These are phyloP conservation scores for Craterocephalus amniculus DNA, from an alignment of 2,797 vertebrate species.

Conservation along the genomic window DNA sequence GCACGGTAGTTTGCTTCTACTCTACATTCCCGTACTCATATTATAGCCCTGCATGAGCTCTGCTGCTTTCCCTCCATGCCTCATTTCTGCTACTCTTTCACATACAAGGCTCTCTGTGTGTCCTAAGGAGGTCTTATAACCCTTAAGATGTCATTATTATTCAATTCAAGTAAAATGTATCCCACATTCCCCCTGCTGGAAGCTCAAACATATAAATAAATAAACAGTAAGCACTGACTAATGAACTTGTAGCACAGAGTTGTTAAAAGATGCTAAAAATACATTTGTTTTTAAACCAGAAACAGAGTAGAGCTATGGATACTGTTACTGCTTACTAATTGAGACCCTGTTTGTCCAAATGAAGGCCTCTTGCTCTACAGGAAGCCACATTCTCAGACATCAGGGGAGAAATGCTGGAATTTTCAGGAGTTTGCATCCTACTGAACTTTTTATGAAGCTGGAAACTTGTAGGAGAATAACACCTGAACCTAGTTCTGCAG, in stretches of 20 bases:
- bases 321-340: neutral
- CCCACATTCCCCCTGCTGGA: slow-evolving; percentile 1
- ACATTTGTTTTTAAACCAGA: slow-evolving; percentile 10
- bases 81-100: neutral
- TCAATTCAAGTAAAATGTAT: slow-evolving; percentile 13
- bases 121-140: slow-evolving; percentile 14
- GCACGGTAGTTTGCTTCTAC: neutral
- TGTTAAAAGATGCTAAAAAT: slow-evolving; percentile 34
- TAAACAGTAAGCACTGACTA: neutral
- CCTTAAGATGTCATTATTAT: slow-evolving; percentile 25
- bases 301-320: neutral
- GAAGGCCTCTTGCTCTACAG: neutral
- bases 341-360: slow-evolving; percentile 20
- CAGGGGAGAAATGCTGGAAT: neutral
- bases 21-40: neutral
- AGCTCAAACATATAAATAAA: slow-evolving; percentile 14
- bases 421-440: neutral
- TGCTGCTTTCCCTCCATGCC: slow-evolving; percentile 6
- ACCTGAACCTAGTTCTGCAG: too few species aligned
- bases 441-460: neutral
- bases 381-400: slow-evolving; percentile 7
- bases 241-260: slow-evolving; percentile 10
- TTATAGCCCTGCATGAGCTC: slow-evolving; percentile 3
- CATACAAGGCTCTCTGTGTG: neutral
- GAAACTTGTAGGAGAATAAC: too few species aligned